Base-by-base conservation (phyloP, 2,797 vertebrate species). In the Danio tinwini region DNA sequence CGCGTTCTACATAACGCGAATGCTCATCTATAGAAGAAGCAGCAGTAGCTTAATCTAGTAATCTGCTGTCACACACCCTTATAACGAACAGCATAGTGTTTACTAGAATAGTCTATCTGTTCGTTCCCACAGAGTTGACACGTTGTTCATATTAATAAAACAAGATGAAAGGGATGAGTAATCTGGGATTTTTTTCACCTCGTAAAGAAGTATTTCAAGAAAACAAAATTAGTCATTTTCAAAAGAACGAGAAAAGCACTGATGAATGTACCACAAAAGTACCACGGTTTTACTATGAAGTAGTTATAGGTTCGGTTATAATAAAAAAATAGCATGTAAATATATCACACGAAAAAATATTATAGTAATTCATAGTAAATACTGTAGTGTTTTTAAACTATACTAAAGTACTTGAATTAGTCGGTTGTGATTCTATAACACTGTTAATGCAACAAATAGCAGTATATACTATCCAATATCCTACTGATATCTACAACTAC, bases 221-320 rank as follows among this genome's bases (percentile, higher is more conserved):
- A 49, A 67, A 77, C 63, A 58, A 19, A 58, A 37, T 58, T 58
- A 77, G 63, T 77, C 42, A 77, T 19, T 40, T 1, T 19, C 17
- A 37, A 40, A 29, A 55, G 16, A 58, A 58, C 8, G 10, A 62
- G 44, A 59, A 59, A 62, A 50, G 9, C 21, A 1, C 9, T 56
- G 29, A 6, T 37, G 56, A 72, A 72, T 72, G 69, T 58, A 37
- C 52, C 74, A 21, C 65, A 64, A 67, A 29, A 29, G 63, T 76
- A 52, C 73, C 73, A 42, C 76, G 14, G 53, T 45, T n/a, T 56
- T 47, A 8, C 52, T 63, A 53, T 13, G 10, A 49, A 49, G 21
- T 40, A 29, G n/a, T 45, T n/a, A 29, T n/a, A 49, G 10, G 39
- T 40, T n/a, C 16, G 29, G 29, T 29, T 29, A 3, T 29, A 29